Conservation (phyloP, 2,888 invertebrate species). For the Acleris sparsana region DNA sequence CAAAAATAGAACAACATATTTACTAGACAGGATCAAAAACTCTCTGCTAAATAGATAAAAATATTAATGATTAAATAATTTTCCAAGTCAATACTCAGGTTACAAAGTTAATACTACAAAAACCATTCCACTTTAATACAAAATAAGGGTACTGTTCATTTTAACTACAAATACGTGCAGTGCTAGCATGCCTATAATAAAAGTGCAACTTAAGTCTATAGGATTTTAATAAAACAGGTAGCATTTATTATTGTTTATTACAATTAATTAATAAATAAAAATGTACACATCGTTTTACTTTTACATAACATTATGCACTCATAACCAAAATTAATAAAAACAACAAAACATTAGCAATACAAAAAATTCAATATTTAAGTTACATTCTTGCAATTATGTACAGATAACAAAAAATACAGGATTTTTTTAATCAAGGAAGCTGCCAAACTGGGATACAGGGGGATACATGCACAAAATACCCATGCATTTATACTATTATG, state of each 20-base stretch:
- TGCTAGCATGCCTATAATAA: constrained; percentile 50
- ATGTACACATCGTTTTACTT: constrained; percentile 49
- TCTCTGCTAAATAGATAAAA: no score
- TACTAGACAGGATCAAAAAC: no score
- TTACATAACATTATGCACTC: constrained; percentile 58
- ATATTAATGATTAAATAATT: no score
- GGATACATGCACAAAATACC: constrained; percentile 59
- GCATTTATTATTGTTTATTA: constrained; percentile 66
- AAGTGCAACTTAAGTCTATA: constrained; percentile 46
- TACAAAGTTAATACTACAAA: neutral
- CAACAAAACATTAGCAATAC: constrained; percentile 46
- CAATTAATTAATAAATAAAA: constrained; percentile 70
- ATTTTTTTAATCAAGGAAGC: constrained; percentile 2
- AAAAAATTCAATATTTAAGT: constrained; percentile 36
- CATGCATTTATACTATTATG: constrained; percentile 60
- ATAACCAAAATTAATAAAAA: constrained; percentile 50
- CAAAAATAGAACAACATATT: no score
- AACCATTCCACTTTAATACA: neutral
- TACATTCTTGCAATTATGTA: constrained; percentile 13
- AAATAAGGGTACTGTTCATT: no score
- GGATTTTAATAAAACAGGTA: constrained; percentile 63
- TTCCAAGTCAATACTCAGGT: no score
- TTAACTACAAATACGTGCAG: constrained; percentile 35
- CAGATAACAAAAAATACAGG: constrained; percentile 18
- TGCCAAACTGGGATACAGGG: constrained; percentile 37